Percentiles rank a stretch among this genome's conserved stretches.
These are phyloP conservation scores for Sepioteuthis lessoniana DNA, from an alignment of 2,888 invertebrate species.

Conservation along the genomic window DNA sequence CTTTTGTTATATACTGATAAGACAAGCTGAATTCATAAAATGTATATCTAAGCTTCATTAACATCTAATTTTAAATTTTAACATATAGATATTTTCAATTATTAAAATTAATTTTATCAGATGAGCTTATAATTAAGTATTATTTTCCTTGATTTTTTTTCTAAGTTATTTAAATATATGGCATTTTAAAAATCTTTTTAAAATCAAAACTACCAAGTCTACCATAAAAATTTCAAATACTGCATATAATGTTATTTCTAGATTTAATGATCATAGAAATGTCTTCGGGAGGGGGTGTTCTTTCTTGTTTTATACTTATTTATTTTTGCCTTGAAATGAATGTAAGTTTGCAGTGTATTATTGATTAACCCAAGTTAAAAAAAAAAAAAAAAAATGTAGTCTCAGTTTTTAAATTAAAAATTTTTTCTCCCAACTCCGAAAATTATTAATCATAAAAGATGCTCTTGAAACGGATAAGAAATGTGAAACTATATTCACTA, in stretches of 20 bases:
- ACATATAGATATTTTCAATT: no score
- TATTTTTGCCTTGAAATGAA: not conserved
- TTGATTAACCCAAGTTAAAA: not conserved
- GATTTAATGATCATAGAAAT: not conserved
- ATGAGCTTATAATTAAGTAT: not conserved
- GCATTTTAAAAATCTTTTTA: not conserved
- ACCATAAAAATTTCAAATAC: not conserved
- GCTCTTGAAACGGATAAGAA: not conserved
- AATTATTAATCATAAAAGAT: not conserved
- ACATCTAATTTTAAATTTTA: not conserved
- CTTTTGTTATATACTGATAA: no score
- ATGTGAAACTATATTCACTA: no score
- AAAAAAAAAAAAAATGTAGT: no score
- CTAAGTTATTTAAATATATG: not conserved
- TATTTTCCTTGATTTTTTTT: not conserved
- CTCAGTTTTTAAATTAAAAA: no score
- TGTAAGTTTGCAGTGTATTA: not conserved
- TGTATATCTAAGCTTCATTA: not conserved
- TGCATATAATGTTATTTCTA: not conserved
- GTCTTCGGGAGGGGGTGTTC: no score
- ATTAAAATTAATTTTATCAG: not conserved
- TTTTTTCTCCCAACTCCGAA: not conserved
- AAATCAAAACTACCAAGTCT: not conserved
- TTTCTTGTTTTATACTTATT: not conserved
- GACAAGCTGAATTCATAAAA: no score